phyloP scores from a whole-genome alignment of 2,113 vertebrate genomes.

The Sebastes fasciatus region DNA sequence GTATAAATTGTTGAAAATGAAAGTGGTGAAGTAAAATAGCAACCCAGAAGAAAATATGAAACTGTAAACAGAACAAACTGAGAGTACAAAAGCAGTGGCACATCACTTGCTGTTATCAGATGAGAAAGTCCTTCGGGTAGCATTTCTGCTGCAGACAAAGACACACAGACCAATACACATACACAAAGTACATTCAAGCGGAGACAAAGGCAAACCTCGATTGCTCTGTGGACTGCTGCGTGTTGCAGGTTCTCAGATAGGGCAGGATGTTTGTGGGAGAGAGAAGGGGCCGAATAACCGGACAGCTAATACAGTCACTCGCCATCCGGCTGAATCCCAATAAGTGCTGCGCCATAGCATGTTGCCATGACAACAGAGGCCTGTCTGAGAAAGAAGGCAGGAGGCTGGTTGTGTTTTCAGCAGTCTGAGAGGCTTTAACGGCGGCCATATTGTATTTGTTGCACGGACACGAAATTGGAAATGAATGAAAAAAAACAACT shows the following conservation, averaged over 20 bases:
- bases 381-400: conserved; percentile 82
- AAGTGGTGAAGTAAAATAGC: conserved; percentile 24
- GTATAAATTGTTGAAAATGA: conserved; percentile 50
- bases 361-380: conserved; percentile 95
- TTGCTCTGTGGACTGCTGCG: conserved; percentile 43
- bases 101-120: conserved; percentile 42
- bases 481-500: conserved; percentile 11
- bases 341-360: conserved; percentile 93
- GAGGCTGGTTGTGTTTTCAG: conserved; percentile 75
- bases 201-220: conserved; percentile 63
- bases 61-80: conserved; percentile 35
- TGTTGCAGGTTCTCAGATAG: conserved; percentile 56
- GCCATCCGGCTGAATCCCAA: conserved; percentile 86
- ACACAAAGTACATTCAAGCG: conserved; percentile 41
- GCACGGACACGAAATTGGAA: conserved; percentile 22
- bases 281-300: conserved; percentile 62
- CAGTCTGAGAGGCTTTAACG: conserved; percentile 55
- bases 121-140: conserved; percentile 61
- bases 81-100: conserved; percentile 11
- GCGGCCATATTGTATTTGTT: conserved; percentile 73
- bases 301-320: conserved; percentile 70
- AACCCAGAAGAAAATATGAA: conserved; percentile 24
- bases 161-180: conserved; percentile 46
- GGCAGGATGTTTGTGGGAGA: conserved; percentile 58
- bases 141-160: conserved; percentile 70